These are phyloP conservation scores for Equus przewalskii DNA, from an alignment of 2,113 vertebrate species.

Conservation along the genomic window DNA sequence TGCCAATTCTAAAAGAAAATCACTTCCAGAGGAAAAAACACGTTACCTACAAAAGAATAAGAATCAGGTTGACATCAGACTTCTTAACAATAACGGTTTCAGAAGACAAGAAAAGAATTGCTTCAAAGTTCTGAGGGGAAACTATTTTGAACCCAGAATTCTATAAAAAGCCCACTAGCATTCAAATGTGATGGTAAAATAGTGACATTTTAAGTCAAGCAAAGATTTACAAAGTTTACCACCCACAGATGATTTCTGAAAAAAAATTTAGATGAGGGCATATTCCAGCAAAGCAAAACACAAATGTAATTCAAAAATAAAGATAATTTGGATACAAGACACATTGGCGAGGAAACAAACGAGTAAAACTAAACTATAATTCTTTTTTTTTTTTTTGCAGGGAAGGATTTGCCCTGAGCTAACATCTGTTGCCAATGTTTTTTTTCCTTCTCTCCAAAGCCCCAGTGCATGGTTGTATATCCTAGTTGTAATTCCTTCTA, in stretches of 20 bases:
- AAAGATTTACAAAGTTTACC: slow-evolving; percentile 9
- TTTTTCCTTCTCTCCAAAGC: too few species aligned
- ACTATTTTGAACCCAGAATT: slow-evolving; percentile 37
- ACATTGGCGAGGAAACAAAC: not conserved
- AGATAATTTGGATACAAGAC: not conserved
- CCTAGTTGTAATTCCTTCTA: too few species aligned
- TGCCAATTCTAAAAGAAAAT: slow-evolving; percentile 15
- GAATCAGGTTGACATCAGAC: not conserved
- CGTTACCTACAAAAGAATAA: not conserved
- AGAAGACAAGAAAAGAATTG: not conserved
- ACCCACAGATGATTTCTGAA: not conserved
- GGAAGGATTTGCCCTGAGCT: too few species aligned
- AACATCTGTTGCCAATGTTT: too few species aligned
- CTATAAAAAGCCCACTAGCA: not conserved
- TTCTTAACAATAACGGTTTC: slow-evolving; percentile 17
- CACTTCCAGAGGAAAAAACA: not conserved
- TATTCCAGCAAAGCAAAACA: slow-evolving; percentile 46
- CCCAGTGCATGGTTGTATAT: too few species aligned
- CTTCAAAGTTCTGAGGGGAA: slow-evolving; percentile 45
- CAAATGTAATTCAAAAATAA: slow-evolving; percentile 45
- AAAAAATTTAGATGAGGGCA: not conserved
- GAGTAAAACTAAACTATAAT: not conserved
- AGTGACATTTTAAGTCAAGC: slow-evolving; percentile 11
- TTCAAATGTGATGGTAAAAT: not conserved
- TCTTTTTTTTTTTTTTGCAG: too few species aligned